Base-by-base conservation (phyloP, 2,113 vertebrate species). In the Bos indicus region DNA sequence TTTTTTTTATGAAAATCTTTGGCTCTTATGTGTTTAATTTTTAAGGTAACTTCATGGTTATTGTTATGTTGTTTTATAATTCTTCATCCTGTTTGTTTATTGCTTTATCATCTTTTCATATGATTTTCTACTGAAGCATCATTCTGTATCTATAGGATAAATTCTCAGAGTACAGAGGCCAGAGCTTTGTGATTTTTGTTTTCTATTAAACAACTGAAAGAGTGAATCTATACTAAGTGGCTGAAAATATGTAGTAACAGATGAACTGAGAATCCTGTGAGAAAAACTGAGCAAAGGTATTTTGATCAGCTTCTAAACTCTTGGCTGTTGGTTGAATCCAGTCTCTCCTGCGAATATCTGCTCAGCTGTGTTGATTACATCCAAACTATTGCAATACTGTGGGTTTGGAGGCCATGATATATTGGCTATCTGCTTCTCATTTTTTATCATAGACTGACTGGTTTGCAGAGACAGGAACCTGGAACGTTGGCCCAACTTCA, bases 21-120 rank as follows among this genome's bases (percentile, higher is more conserved):
- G 64, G 46, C 19, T 84, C 60, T 64, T 85, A 2, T 94, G 12
- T 21, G 43, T 51, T 95, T 89, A 59, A 40, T 90, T 87, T 91
- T 13, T 40, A 71, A 91, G 23, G n/a, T 77, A 83, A 67, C 7
- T 82, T 77, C 86, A 82, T 93, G 30, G 26, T 56, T 33, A 14
- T 43, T 97, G 13, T 33, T 97, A 88, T 57, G 14, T 36, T 97
- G 19, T 28, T 97, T 94, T 57, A 89, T 89, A 87, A 95, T 64
- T 56, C 51, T 91, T 90, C 40, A 71, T 71, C 67, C n/a, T 71
- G n/a, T 71, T 64, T 64, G 30, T 64, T 71, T 71, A 40, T 71
- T 23, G 21, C 10, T 71, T 40, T 71, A 71, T 23, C n/a, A 40
- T 71, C n/a, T 40, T 71, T 82, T 23, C 16, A 93, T 91, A 59